These are phyloP conservation scores for Epinephelus malabaricus DNA, from an alignment of 2,797 vertebrate genomes.

Conservation along the genomic window DNA sequence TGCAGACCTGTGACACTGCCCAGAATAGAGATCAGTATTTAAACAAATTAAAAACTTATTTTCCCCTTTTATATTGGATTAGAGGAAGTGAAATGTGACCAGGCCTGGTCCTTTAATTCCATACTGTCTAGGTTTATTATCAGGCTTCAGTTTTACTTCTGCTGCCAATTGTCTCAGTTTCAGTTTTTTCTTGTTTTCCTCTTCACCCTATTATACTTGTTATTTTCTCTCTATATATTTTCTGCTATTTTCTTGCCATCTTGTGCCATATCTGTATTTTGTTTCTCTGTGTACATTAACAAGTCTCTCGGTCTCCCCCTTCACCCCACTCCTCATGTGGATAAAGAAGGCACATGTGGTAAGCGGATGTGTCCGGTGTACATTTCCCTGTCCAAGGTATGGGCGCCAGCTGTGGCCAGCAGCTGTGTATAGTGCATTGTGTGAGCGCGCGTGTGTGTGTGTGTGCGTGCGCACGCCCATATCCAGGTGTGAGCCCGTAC, in stretches of 20 bases:
- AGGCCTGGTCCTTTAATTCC: conserved; percentile 36
- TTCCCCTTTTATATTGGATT: conserved; percentile 54
- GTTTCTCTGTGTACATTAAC: neutral
- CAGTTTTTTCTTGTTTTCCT: neutral
- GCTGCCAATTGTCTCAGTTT: conserved; percentile 17
- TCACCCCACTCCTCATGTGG: conserved; percentile 24
- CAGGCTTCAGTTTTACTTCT: conserved; percentile 37
- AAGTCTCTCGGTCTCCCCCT: neutral
- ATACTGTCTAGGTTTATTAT: conserved; percentile 43
- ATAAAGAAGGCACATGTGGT: conserved; percentile 50
- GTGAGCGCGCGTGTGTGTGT: conserved; percentile 29
- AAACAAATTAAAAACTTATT: conserved; percentile 67
- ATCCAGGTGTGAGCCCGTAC: conserved; percentile 52
- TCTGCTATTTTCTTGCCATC: neutral
- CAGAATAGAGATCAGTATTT: conserved; percentile 59
- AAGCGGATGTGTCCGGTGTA: conserved; percentile 50
- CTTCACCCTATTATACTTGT: neutral
- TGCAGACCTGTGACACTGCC: conserved; percentile 41
- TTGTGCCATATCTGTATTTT: neutral
- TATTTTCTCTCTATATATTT: conserved; percentile 4
- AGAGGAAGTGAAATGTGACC: conserved; percentile 46
- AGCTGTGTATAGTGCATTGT: conserved; percentile 60
- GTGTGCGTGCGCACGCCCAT: conserved; percentile 13
- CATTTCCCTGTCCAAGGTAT: conserved; percentile 56
- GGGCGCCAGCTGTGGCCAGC: conserved; percentile 72